Base-by-base conservation (phyloP, 2,888 invertebrate genomes). In the Phyllotreta cruciferae region DNA sequence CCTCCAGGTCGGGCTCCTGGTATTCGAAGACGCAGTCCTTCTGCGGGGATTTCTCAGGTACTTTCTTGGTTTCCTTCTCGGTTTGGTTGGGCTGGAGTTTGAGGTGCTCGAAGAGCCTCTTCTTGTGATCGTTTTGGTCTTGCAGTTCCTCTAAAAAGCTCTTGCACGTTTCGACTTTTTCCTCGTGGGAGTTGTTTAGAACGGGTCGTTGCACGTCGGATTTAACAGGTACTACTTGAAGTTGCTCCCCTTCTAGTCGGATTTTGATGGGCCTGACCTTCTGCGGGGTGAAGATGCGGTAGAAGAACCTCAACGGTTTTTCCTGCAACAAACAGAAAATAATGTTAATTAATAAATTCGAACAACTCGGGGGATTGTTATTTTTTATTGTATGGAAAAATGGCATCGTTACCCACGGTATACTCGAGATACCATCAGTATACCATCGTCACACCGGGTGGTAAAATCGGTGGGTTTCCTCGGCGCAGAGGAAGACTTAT, bases 271-370 rank as follows among this genome's bases (percentile, higher is more conserved):
- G 81, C 66, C 75, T 75, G 37, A 81, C 76, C 67, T 80, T 80
- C 71, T 79, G 68, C 0, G 80, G 81, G 0, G 78, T 80, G 74
- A 81, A 82, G 68, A 89, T 87, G 47, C 86, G 83, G 77, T 88
- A 89, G 78, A 85, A 86, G 76, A 89, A 87, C 62, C 85, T 80
- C 85, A 89, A 85, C 9, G 89, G 89, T 58, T 85, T 85, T 47
- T 83, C 82, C 89, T 89, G 81, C 35, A 74, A 74, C 69, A 73
- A 71, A 57, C 60, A 14, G 50, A 55, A 54, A 50, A 47, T 1
- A 4, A 10, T 49, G 36, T 13, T 8, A 44, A 55, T 55, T 13
- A 13, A 54, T 24, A 24, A 3, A 24, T 24, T 4, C 24, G 24
- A 24, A 24, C 24, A 24, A 24, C 24, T 24, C 24, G 24, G 24